phyloP scores from a whole-genome alignment of 2,888 invertebrate species.

The Scaptomyza reducta region DNA sequence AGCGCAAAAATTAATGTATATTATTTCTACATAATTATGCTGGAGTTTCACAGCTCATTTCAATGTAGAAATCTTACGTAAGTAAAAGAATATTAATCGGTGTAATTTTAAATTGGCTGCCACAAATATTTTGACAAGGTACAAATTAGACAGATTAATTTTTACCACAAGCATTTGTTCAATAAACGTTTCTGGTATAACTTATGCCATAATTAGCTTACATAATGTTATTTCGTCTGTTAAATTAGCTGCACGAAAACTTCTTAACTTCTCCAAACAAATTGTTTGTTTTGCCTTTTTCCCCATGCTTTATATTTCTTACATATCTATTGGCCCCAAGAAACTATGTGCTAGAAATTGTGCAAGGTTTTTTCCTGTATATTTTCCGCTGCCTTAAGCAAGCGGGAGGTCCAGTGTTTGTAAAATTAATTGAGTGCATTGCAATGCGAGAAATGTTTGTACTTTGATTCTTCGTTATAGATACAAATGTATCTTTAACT shows the following conservation, averaged over 20 bases:
- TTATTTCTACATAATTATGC: background rate
- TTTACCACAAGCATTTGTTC: too few species aligned
- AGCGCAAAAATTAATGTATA: background rate
- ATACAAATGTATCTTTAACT: constrained; percentile 29
- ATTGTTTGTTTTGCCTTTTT: constrained; percentile 20
- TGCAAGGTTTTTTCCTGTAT: constrained; percentile 34
- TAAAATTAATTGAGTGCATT: constrained; percentile 74
- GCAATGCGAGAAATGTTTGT: constrained; percentile 52
- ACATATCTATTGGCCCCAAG: constrained; percentile 38
- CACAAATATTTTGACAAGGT: too few species aligned
- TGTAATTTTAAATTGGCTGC: too few species aligned
- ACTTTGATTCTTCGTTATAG: constrained; percentile 6
- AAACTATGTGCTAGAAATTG: constrained; percentile 38
- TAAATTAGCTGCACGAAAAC: background rate
- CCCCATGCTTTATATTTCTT: constrained; percentile 32
- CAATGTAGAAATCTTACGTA: background rate
- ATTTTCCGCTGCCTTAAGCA: constrained; percentile 5
- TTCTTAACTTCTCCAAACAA: too few species aligned
- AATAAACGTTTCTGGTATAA: background rate
- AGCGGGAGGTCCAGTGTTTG: constrained; percentile 30
- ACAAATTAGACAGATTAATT: too few species aligned
- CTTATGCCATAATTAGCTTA: background rate
- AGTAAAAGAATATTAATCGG: too few species aligned
- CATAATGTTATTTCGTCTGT: background rate
- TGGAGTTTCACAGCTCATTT: constrained; percentile 3